Evolutionary conservation across 2,888 invertebrate genomes (phyloP), one percentile per base, ranked within the genome.

Genomic region (Drosophila macrothrix): DNA sequence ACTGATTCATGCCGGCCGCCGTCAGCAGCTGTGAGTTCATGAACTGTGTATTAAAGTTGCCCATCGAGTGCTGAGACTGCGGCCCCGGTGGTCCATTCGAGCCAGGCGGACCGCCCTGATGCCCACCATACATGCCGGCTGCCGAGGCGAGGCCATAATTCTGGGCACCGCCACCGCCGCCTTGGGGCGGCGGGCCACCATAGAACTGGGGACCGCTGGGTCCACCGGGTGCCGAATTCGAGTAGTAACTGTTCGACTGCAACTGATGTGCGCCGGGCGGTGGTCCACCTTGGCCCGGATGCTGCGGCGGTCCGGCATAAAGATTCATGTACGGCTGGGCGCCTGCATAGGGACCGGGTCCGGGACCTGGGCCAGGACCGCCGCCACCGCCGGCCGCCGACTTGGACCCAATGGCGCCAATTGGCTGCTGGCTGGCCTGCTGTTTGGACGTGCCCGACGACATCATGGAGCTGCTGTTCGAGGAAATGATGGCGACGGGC

Each of bases 381-480:
- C 92, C 91, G 1, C 80, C 90, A 25, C 88, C 89, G 50, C 87
- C 46, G 46, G 46, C 87, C 60, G 90, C 90, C 41, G 90, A 90
- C 70, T 93, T 94, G 14, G 93, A 93, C 54, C 97, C 97, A 83
- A 97, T 97, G 68, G 97, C 97, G 78, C 97, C 97, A 83, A 97
- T 96, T 88, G 96, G 96, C 93, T 97, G 97, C 93, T 97, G 97
- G 74, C 96, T 95, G 43, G 43, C 96, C 92, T 88, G 96, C 93
- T 96, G 96, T 76, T 96, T 95, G 31, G 96, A 95, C 12, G 97
- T 96, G 91, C 97, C 98, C 72, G 96, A 96, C 7, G 97, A 97
- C 97, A 98, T 98, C 83, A 98, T 94, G 41, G 97, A 97, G 93
- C 97, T 97, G 70, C 97, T 96, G 67, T 97, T 96, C 76, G 97